Base-by-base conservation (phyloP, 1,140 invertebrate genomes). In the Agrilus planipennis region DNA sequence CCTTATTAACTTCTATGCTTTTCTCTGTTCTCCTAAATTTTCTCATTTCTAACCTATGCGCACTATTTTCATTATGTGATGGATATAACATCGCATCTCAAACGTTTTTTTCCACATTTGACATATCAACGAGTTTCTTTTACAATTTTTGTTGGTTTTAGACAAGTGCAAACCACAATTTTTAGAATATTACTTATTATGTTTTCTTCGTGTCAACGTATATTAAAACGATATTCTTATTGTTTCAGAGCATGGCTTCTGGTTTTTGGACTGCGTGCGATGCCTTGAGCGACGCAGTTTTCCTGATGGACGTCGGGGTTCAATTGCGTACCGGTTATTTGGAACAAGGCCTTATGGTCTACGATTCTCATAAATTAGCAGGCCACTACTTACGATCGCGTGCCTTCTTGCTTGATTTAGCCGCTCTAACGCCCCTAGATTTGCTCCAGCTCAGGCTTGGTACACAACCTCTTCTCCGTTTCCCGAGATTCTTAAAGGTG, bases 311-410 rank as follows among this genome's bases (percentile, higher is more conserved):
- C 63, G 79, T 95, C 32, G 72, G 76, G 15, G 84, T 94, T 23
- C 91, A 95, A 62, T 81, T 95, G 51, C 72, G 91, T 31, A 96
- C 92, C 19, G 90, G 90, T n/a, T 95, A 94, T 59, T 68, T 95
- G 42, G 89, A 95, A 60, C 89, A 94, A 60, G 92, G 90, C 10
- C 72, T 93, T 5, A 89, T 93, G 80, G 89, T 81, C 53, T 93
- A 91, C 64, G 84, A 95, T 57, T 83, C 78, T 34, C 82, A 76
- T 55, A 94, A 94, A 57, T 66, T 96, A 27, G 84, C 87, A 18
- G 77, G 77, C 32, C 89, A 93, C 56, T 96, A 96, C 63, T 65
- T 90, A 25, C 75, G 77, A 31, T 92, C 89, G 18, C 78, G 77
- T 48, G 73, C 80, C 37, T 94, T 95, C 56, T 63, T 88, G n/a